Base-by-base conservation (phyloP, 2,888 invertebrate species). In the Troides helena region DNA sequence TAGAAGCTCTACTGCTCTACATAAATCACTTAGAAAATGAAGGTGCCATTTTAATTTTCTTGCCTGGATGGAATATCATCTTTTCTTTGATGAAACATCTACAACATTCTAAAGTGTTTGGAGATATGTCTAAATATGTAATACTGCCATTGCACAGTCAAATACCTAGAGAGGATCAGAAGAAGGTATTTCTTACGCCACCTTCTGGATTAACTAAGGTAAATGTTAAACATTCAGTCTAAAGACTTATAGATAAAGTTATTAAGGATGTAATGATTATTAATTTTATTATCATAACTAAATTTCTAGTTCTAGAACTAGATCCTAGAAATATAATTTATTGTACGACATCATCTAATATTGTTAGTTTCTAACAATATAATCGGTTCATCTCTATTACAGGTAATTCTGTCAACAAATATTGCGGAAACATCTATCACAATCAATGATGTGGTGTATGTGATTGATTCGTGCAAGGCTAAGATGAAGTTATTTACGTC, bases 351-450 rank as follows among this genome's bases (percentile, higher is more conserved):
- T 4, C 46, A 12, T 30, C 30, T 30, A 30, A 30, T 30, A 30
- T 5, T 30, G 30, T 30, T 2, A 3, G 30, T 30, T 30, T 30
- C 2, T 46, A 46, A 46, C 46, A 14, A 46, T 46, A 46, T 14
- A 12, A 46, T 46, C 2, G 12, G 46, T 46, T 46, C 46, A 46
- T 56, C 10, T 39, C 39, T 43, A 18, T 83, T 87, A 0, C 85
- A 96, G 96, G 96, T 99, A 68, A 99, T 99, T 79, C 89, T 99
- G 21, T 96, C 99, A 0, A 99, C 99, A 3, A 99, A 99, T 86
- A 99, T 99, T 81, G 99, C 99, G 0, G 99, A 99, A 90, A 98
- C 99, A 0, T 98, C 98, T 8, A 97, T 99, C 75, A 99, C 99
- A 0, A 99, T 99, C 76, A 97, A 99, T 87, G 99, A 99, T 83